phyloP scores from a whole-genome alignment of 2,888 invertebrate genomes.

The Euplagia quadripunctaria region DNA sequence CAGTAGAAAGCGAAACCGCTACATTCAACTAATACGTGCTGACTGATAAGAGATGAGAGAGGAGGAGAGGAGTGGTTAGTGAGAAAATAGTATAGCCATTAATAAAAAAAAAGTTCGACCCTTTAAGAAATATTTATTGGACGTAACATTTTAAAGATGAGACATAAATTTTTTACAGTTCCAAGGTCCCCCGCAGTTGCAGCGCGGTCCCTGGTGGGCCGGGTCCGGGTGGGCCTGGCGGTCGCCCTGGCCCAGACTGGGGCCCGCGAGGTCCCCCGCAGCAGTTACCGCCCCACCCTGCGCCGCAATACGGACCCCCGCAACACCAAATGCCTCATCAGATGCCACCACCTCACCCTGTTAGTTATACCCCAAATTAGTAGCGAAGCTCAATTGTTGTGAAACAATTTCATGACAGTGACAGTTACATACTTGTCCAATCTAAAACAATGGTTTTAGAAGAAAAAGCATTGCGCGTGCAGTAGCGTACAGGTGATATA shows the following conservation, averaged over 20 bases:
- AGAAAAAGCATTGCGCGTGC: too few relatives aligned
- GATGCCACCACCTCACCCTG: conserved; percentile 81
- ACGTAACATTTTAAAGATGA: background rate
- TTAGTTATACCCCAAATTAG: conserved; percentile 45
- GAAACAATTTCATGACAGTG: too few relatives aligned
- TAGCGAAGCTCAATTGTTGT: too few relatives aligned
- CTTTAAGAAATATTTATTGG: background rate
- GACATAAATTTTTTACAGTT: conserved; percentile 59
- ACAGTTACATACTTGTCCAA: too few relatives aligned
- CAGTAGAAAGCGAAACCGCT: too few relatives aligned
- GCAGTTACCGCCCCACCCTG: conserved; percentile 77
- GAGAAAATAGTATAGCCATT: background rate
- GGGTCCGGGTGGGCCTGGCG: conserved; percentile 65
- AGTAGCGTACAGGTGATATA: too few relatives aligned
- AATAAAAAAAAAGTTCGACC: background rate
- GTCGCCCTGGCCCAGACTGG: conserved; percentile 78
- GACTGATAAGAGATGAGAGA: too few relatives aligned
- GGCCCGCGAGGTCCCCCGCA: conserved; percentile 75
- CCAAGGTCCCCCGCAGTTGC: conserved; percentile 79
- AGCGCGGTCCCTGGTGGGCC: conserved; percentile 64
- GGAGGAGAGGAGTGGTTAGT: background rate
- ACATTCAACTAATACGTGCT: too few relatives aligned
- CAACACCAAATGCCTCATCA: conserved; percentile 83
- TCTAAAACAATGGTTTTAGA: background rate
- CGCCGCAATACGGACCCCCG: conserved; percentile 80